Conservation (phyloP, 1,140 invertebrate species). For the Harpegnathos saltator region DNA sequence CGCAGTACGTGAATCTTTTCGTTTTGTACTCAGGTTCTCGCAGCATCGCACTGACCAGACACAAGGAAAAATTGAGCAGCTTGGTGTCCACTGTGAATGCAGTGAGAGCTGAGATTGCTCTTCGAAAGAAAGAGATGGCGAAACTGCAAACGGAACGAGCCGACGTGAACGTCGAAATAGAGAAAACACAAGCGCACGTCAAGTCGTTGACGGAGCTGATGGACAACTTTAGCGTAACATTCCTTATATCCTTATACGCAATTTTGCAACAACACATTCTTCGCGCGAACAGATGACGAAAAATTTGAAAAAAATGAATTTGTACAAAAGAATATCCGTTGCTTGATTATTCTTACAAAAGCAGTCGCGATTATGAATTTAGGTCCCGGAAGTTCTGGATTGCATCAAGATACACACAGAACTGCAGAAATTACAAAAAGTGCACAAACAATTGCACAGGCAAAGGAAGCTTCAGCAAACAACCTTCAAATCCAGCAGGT, state of each 20-base stretch:
- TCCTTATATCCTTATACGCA: background rate
- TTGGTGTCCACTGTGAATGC: slow-evolving; percentile 80
- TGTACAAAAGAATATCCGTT: background rate
- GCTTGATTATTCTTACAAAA: background rate
- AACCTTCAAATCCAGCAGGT: background rate
- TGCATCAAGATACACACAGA: slow-evolving; percentile 86
- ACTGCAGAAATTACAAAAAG: slow-evolving; percentile 84
- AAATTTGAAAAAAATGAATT: background rate
- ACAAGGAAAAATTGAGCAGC: slow-evolving; percentile 84
- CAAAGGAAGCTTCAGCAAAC: slow-evolving; percentile 83
- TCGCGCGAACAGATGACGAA: background rate
- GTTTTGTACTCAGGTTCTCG: slow-evolving; percentile 69
- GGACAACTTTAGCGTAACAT: slow-evolving; percentile 73
- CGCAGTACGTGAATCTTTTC: background rate
- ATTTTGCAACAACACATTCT: background rate
- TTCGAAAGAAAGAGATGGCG: slow-evolving; percentile 66
- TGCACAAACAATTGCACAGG: slow-evolving; percentile 85
- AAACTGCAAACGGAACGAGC: slow-evolving; percentile 59
- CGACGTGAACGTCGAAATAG: slow-evolving; percentile 76
- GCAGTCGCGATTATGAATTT: slow-evolving; percentile 15
- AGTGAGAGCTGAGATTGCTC: slow-evolving; percentile 77
- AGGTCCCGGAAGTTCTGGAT: slow-evolving; percentile 87
- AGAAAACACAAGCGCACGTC: slow-evolving; percentile 77
- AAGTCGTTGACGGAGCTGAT: slow-evolving; percentile 79
- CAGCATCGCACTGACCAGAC: slow-evolving; percentile 82